Percentiles rank a stretch among this genome's conserved stretches.
Evolutionary conservation across 2,113 vertebrate genomes (phyloP).

Genomic region (Zosterops lateralis): DNA sequence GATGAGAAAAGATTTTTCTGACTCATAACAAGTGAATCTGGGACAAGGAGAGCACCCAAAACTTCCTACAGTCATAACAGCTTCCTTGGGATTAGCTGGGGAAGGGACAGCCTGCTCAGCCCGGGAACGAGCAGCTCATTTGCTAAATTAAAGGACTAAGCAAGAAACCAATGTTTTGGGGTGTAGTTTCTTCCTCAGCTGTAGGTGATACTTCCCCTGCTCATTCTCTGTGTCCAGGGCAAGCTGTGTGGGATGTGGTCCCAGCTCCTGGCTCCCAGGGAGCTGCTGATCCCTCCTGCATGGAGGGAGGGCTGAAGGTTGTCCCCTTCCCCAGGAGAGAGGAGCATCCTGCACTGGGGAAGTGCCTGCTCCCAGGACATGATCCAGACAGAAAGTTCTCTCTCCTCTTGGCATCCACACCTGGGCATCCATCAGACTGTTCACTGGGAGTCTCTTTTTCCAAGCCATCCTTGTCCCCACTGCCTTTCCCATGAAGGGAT

Average conservation of each 20-base stretch:
- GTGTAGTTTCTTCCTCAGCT: neutral
- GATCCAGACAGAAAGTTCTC: neutral
- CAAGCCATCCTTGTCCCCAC: neutral
- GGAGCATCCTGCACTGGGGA: neutral
- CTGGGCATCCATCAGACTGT: neutral
- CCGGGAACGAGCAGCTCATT: fast-evolving
- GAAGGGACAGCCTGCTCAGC: neutral
- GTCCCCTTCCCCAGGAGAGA: neutral
- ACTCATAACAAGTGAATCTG: neutral
- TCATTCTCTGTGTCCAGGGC: neutral
- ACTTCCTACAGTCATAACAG: neutral
- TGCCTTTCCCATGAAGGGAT: neutral
- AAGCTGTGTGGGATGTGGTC: fast-evolving
- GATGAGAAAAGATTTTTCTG: neutral
- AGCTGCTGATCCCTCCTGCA: neutral
- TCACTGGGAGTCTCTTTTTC: neutral
- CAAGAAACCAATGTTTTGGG: neutral
- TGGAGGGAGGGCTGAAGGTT: neutral
- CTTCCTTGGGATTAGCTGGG: neutral
- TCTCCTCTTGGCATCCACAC: neutral
- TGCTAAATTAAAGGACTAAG: neutral
- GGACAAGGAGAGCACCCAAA: neutral
- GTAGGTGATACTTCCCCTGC: neutral
- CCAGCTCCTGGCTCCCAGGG: neutral
- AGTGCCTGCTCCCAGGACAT: neutral